Evolutionary conservation across 2,113 vertebrate species (phyloP).

Genomic region (Elephantulus edwardii): DNA sequence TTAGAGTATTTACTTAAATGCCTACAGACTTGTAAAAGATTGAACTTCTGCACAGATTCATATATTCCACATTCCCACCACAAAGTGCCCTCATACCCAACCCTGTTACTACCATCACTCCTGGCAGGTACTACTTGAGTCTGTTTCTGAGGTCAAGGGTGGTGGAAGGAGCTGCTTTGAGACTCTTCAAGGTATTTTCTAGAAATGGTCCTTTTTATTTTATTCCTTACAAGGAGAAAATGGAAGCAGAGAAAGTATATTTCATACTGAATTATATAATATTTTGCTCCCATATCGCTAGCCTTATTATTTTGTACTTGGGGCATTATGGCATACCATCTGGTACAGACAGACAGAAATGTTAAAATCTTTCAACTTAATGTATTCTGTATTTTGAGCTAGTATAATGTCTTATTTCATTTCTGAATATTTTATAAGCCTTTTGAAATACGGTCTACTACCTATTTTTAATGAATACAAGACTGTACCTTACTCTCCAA

Average conservation of each 20-base stretch:
- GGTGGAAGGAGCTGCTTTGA: neutral
- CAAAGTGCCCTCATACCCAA: neutral
- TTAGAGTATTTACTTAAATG: conserved; percentile 7
- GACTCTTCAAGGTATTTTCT: neutral
- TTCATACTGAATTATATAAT: neutral
- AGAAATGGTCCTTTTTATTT: neutral
- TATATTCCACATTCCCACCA: neutral
- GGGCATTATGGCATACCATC: neutral
- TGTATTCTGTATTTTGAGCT: neutral
- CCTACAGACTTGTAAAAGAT: neutral
- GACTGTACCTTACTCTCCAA: neutral
- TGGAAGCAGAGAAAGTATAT: neutral
- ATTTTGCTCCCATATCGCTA: neutral
- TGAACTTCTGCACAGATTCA: neutral
- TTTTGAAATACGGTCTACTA: conserved; percentile 27
- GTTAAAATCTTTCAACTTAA: conserved; percentile 30
- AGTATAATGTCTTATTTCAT: neutral
- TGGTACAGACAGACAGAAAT: conserved; percentile 2
- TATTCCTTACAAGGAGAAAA: neutral
- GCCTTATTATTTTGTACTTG: neutral
- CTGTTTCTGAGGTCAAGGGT: neutral
- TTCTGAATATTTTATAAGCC: conserved; percentile 15
- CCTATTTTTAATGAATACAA: neutral
- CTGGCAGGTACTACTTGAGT: neutral
- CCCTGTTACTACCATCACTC: neutral